Evolutionary conservation across 2,797 vertebrate species (phyloP).

Genomic region (Mallotus villosus): DNA sequence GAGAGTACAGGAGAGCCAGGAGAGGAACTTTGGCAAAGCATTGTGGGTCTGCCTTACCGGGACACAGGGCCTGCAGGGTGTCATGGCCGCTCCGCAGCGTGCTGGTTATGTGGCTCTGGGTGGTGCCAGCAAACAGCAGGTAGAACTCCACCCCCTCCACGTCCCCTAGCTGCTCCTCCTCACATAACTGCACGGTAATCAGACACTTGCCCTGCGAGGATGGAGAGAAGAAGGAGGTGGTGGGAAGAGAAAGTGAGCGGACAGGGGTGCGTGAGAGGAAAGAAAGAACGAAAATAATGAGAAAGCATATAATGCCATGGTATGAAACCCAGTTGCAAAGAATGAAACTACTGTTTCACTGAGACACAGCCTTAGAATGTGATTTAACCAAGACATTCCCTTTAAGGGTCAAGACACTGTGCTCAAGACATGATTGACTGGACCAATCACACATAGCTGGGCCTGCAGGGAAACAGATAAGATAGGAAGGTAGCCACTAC

Average conservation of each 20-base stretch:
- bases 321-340: neutral
- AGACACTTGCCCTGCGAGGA: constrained; percentile 85
- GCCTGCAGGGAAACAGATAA: constrained; percentile 15
- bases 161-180: constrained; percentile 77
- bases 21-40: neutral
- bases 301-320: constrained; percentile 20
- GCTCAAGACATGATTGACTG: constrained; percentile 6
- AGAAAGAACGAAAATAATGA: constrained; percentile 18
- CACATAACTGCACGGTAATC: constrained; percentile 86
- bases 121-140: constrained; percentile 89
- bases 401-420: constrained; percentile 1
- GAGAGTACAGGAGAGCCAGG: neutral
- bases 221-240: constrained; percentile 13
- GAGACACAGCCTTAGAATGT: neutral
- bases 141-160: constrained; percentile 86
- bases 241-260: neutral
- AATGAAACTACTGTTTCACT: neutral
- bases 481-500: neutral
- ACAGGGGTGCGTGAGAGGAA: neutral
- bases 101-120: constrained; percentile 88
- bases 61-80: constrained; percentile 88
- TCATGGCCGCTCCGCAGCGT: constrained; percentile 83
- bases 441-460: neutral
- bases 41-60: constrained; percentile 76
- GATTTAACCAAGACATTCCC: neutral